Evolutionary conservation across 2,797 vertebrate genomes (phyloP).

Genomic region (Sardinella longiceps): DNA sequence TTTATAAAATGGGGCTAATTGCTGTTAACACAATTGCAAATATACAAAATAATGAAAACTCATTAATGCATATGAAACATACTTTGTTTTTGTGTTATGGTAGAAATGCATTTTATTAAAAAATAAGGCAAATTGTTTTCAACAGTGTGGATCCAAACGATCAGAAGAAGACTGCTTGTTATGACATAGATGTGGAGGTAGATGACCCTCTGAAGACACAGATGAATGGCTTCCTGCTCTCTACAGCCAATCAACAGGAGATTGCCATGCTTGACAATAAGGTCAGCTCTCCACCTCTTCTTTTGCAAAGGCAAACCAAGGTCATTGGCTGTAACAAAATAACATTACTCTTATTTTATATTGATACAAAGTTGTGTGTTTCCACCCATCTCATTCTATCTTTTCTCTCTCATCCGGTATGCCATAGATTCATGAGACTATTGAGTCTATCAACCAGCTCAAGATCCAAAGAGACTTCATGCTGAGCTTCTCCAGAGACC

Average conservation of each 20-base stretch:
- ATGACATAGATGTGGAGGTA: conserved; percentile 97
- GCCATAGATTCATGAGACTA: conserved; percentile 94
- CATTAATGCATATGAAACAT: background rate
- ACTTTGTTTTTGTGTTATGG: background rate
- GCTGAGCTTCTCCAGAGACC: conserved; percentile 98
- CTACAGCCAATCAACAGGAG: conserved; percentile 97
- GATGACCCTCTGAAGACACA: conserved; percentile 96
- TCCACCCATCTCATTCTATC: background rate
- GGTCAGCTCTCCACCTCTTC: conserved; percentile 68
- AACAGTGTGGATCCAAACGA: conserved; percentile 94
- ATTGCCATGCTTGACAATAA: conserved; percentile 97
- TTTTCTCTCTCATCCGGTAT: background rate
- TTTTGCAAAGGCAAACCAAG: background rate
- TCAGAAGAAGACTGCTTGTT: conserved; percentile 99
- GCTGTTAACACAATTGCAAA: background rate
- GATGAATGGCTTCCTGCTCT: conserved; percentile 98
- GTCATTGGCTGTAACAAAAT: background rate
- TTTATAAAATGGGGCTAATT: background rate
- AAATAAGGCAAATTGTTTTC: conserved; percentile 6
- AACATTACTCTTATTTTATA: background rate
- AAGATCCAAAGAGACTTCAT: conserved; percentile 99
- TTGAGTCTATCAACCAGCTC: conserved; percentile 98
- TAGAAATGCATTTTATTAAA: background rate
- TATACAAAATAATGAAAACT: background rate
- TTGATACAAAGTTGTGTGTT: background rate